Percentiles rank a stretch among this genome's conserved stretches.
phyloP scores from a whole-genome alignment of 64 coral and sea anemone genomes.

The Astreopora myriophthalma region DNA sequence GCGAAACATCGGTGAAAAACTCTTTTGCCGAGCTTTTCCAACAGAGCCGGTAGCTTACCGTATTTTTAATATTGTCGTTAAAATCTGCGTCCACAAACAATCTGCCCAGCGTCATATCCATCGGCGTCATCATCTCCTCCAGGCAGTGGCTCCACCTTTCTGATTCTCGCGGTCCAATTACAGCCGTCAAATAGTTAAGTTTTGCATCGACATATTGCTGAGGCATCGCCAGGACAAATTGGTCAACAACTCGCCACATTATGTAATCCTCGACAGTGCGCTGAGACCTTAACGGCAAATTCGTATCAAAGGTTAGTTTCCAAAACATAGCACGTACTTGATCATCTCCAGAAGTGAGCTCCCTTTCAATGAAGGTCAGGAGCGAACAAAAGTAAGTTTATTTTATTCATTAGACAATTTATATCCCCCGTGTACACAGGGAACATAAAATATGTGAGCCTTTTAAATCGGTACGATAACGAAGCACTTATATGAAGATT shows the following conservation, averaged over 20 bases:
- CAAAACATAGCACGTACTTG: too few relatives aligned
- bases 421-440: too few relatives aligned
- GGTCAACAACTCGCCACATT: conserved; percentile 52
- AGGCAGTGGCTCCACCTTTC: conserved; percentile 30
- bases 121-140: neutral
- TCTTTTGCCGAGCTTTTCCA: too few relatives aligned
- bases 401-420: too few relatives aligned
- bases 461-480: too few relatives aligned
- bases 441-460: too few relatives aligned
- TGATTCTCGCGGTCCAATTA: neutral
- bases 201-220: neutral
- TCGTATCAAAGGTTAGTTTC: neutral
- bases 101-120: conserved; percentile 42
- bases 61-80: conserved; percentile 12
- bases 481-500: too few relatives aligned
- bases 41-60: conserved; percentile 2
- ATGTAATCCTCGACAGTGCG: conserved; percentile 36
- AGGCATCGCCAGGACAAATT: conserved; percentile 8
- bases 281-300: neutral
- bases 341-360: too few relatives aligned
- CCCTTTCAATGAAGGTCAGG: too few relatives aligned
- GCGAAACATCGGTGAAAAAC: too few relatives aligned
- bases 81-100: conserved; percentile 56
- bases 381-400: too few relatives aligned
- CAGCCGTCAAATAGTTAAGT: neutral